Evolutionary conservation across 1,140 invertebrate species (phyloP), one percentile per base, ranked within the genome.

Genomic region (Holotrichia oblita): DNA sequence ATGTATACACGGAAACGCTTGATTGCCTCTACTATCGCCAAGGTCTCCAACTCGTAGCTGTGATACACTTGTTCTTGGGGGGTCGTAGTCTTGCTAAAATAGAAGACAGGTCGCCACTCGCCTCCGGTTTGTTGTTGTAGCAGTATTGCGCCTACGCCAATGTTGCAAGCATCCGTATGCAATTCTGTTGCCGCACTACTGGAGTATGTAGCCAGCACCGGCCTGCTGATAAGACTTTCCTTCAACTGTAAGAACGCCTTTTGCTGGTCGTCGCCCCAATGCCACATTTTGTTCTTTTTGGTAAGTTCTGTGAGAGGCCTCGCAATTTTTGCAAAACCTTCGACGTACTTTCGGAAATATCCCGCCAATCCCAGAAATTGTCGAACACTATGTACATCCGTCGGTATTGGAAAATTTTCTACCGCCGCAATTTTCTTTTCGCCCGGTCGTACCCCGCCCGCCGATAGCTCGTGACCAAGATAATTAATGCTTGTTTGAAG

Each of bases 1-100:
- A 87, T 20, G 73, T 85, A 88, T 9, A 86, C 82, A 27, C 85
- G 80, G 55, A 87, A 44, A 79, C 48, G 48, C 55, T 20, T 34
- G 9, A 78, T 20, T 6, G 34, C 12, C 34, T 42, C 27, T 12
- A 79, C 1, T 81, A 84, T 20, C 83, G n/a, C 40, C 80, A 77
- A 55, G 82, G 81, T 59, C 82, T 78, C 81, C 2, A 81, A 81
- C 76, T 84, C 83, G 73, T 83, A 84, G 6, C 73, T 75, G 27
- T 42, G 73, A 22, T 75, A 75, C 42, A 10, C 9, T 12, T 22
- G 20, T 17, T 75, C 73, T 6, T 24, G 40, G 0, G 14, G 17
- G 22, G 40, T 42, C 4, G 73, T 75, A 14, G 27, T 41, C 17
- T 24, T 17, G 17, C 73, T 75, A 17, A 42, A 42, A 48, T 75